phyloP scores from a whole-genome alignment of 2,888 invertebrate genomes.

The Lepidochrysops patricia region DNA sequence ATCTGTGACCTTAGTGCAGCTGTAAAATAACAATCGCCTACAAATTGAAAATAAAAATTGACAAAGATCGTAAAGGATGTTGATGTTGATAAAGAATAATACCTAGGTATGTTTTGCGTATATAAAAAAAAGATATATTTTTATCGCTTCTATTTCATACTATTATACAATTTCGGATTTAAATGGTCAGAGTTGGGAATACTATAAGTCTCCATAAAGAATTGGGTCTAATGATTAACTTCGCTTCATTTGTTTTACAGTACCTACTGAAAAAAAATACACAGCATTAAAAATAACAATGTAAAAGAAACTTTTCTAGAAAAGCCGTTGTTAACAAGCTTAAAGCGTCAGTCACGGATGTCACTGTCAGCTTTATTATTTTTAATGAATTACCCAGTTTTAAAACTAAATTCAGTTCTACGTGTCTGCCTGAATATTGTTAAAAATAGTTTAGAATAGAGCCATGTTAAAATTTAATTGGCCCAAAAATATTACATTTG shows the following conservation, averaged over 20 bases:
- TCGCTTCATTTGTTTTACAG: constrained; percentile 16
- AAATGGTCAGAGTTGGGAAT: too few species aligned
- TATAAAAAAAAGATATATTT: too few species aligned
- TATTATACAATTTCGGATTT: too few species aligned
- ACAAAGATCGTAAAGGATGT: too few species aligned
- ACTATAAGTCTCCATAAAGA: too few species aligned
- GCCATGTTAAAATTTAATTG: not conserved
- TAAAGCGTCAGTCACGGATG: constrained; percentile 30
- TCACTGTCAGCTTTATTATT: constrained; percentile 27
- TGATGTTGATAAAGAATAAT: too few species aligned
- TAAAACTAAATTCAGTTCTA: constrained; percentile 1
- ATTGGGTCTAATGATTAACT: not conserved
- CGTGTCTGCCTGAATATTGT: not conserved
- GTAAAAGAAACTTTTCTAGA: constrained; percentile 27
- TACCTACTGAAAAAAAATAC: constrained; percentile 21
- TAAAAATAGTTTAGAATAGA: not conserved
- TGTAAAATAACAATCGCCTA: too few species aligned
- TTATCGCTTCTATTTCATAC: too few species aligned
- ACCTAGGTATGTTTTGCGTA: too few species aligned
- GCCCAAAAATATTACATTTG: not conserved
- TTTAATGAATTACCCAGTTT: constrained; percentile 23
- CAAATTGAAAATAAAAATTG: too few species aligned
- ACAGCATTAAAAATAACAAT: constrained; percentile 18
- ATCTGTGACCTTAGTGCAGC: not conserved
- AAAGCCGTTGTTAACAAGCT: constrained; percentile 31